These are phyloP conservation scores for Phoxinus phoxinus DNA, from an alignment of 2,113 vertebrate genomes.

Conservation along the genomic window DNA sequence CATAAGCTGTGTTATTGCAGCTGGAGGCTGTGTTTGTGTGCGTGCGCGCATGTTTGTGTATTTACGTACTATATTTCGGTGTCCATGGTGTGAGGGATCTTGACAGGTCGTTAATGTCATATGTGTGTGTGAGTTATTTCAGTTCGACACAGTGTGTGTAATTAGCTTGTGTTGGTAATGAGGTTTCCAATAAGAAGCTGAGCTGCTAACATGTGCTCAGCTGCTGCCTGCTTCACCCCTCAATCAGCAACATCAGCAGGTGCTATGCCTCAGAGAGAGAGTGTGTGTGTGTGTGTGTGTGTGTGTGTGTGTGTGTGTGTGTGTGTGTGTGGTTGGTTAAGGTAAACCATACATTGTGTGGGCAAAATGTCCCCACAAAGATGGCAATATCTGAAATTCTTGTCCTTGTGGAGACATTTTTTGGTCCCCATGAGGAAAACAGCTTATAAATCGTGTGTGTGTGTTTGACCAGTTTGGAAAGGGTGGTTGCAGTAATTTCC, in stretches of 20 bases:
- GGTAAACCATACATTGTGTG: no score
- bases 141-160: slow-evolving; percentile 54
- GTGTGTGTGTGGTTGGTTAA: background rate
- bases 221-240: slow-evolving; percentile 27
- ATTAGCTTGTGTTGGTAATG: slow-evolving; percentile 49
- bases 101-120: slow-evolving; percentile 64
- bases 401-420: no score
- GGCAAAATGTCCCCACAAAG: no score
- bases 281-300: background rate
- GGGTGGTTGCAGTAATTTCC: background rate
- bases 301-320: background rate
- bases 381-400: no score
- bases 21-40: slow-evolving; percentile 41
- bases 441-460: background rate
- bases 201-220: slow-evolving; percentile 49
- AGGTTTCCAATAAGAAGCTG: slow-evolving; percentile 32
- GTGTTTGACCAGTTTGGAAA: slow-evolving; percentile 7
- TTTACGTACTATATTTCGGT: slow-evolving; percentile 25
- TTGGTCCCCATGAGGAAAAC: no score
- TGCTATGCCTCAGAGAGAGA: background rate
- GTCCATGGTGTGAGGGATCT: slow-evolving; percentile 35
- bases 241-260: slow-evolving; percentile 46
- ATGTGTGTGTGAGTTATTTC: slow-evolving; percentile 61
- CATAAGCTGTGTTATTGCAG: slow-evolving; percentile 28
- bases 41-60: slow-evolving; percentile 27